Evolutionary conservation across 2,888 invertebrate genomes (phyloP), one percentile per base, ranked within the genome.

Genomic region (Leptopterna dolabrata): DNA sequence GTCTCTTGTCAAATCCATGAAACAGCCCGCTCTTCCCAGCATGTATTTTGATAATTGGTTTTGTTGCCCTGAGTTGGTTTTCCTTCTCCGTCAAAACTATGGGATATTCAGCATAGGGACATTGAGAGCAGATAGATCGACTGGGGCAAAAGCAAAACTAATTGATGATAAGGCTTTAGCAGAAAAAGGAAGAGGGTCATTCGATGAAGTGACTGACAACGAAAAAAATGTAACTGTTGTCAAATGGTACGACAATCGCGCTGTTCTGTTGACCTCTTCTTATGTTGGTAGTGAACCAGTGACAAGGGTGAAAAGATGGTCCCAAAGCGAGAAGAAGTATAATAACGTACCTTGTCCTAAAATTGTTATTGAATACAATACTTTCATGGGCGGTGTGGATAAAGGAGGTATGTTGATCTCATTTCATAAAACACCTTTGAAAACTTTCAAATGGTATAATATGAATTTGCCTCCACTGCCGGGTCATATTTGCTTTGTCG

Each of bases 211-310:
- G 11, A 45, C 45, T 55, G 81, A 81, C 47, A 81, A 81, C 27
- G 4, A 7, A 13, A 81, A 81, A 55, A 51, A 29, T 81, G 63
- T 81, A 11, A 30, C 47, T 4, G 51, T 81, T 14, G 27, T 90
- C 0, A 89, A 89, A 87, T 90, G 90, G 90, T 83, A 88, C 6
- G 90, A 90, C 78, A 90, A 89, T 80, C 90, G 88, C 82, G 43
- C 88, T 41, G 55, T 55, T 19, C 88, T 88, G 13, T 88, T 90
- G 51, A 55, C 82, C 24, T 89, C 89, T 63, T 89, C 89, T 43
- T 89, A 76, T 85, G 88, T 88, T 73, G 27, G 76, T 55, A 55
- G 88, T 16, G 29, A 88, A 16, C 89, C 89, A 51, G 3, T 88
- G 24, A 51, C 43, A 51, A 19, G 13, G 24, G 19, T 27, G 19